A percentile compares a stretch with the other conserved stretches of the same genome.
Evolutionary conservation across 2,113 vertebrate species (phyloP).

Genomic region (Nestor notabilis): DNA sequence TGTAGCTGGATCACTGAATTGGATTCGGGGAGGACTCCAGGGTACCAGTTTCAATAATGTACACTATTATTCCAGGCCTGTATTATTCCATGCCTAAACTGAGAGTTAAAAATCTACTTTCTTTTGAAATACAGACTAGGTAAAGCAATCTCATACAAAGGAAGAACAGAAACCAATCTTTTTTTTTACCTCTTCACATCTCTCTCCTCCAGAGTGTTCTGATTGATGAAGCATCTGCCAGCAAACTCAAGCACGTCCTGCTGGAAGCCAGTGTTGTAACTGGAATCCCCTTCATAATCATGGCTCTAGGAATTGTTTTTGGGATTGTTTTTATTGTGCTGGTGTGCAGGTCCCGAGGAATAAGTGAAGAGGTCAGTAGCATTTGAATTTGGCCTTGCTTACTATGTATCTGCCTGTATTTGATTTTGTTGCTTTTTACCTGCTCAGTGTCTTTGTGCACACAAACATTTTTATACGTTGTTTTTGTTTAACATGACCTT

Average conservation of each 20-base stretch:
- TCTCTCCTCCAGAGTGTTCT: conserved; percentile 80
- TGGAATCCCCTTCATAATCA: conserved; percentile 89
- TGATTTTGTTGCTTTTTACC: not conserved
- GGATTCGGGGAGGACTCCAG: not conserved
- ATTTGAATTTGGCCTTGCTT: not conserved
- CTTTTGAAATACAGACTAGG: not conserved
- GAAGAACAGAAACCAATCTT: not conserved
- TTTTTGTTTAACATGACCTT: conserved; percentile 47
- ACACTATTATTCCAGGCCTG: not conserved
- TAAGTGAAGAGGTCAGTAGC: conserved; percentile 81
- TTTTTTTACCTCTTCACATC: not conserved
- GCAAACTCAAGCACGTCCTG: conserved; percentile 73
- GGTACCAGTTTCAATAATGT: not conserved
- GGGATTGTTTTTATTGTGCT: conserved; percentile 84
- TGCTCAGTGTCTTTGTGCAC: not conserved
- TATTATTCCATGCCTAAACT: not conserved
- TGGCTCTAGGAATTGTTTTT: conserved; percentile 84
- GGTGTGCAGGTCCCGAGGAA: conserved; percentile 77
- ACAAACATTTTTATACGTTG: not conserved
- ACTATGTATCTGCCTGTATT: not conserved
- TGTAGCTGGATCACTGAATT: not conserved
- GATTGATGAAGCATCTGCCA: conserved; percentile 83
- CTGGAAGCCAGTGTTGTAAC: conserved; percentile 75
- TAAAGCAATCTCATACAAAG: not conserved
- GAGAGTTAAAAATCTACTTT: not conserved